Evolutionary conservation across 2,113 vertebrate genomes (phyloP), one percentile per base, ranked within the genome.

Genomic region (Gambusia affinis): DNA sequence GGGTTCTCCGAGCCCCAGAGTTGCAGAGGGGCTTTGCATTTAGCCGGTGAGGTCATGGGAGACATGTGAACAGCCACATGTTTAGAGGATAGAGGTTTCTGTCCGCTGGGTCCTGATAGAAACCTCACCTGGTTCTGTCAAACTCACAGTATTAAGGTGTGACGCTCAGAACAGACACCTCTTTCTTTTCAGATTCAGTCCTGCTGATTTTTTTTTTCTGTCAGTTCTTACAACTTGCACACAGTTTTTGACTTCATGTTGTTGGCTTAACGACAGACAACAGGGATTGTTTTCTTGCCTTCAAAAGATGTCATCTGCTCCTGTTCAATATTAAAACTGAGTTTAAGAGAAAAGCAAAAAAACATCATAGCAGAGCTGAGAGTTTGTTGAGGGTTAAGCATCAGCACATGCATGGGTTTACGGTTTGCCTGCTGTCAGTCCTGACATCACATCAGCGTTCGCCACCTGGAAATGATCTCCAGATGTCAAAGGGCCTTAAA

Each of bases 41-140:
- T 29, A 4, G 51, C 44, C 44, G 64, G 83, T 92, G 90, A 92
- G 88, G 81, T 92, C 91, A 92, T 71, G 35, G 64, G 61, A 54
- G 68, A 75, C 33, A 64, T 30, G 30, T 30, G 30, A 30, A 30
- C 30, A 30, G 30, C 30, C 2, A 3, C 30, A 30, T 30, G 30
- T 30, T 30, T 30, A 30, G 2, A 30, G 30, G 30, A 30, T 30
- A 30, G 30, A 30, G 30, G 30, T 30, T 30, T 30, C 30, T 79
- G 42, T 60, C 75, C 60, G 79, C 35, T 0, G 67, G 44, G 28
- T n/a, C 81, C 19, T 83, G 76, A 86, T 72, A 84, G 80, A 83
- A 88, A 89, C 79, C 84, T 64, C 68, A 81, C 76, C 51, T 8
- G 78, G 67, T 24, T 27, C 74, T 42, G 37, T 17, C 17, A 8